These are phyloP conservation scores for Hirundo rustica DNA, from an alignment of 2,797 vertebrate genomes.

Conservation along the genomic window DNA sequence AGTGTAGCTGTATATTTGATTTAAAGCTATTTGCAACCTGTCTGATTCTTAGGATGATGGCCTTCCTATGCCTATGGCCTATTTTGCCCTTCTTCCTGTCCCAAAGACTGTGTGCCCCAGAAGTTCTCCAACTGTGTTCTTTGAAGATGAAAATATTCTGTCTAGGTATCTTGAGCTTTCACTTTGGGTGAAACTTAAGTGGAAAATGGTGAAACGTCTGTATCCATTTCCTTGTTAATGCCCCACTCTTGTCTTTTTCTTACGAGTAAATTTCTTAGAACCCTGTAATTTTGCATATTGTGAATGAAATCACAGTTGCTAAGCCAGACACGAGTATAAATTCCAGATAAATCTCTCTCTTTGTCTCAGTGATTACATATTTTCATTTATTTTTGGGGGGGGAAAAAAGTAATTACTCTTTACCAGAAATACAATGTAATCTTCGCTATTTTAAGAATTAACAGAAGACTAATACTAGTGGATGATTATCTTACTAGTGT, in stretches of 20 bases:
- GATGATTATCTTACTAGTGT: neutral
- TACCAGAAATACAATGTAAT: neutral
- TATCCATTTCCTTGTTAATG: neutral
- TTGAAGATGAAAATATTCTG: neutral
- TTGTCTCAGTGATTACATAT: neutral
- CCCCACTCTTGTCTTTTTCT: neutral
- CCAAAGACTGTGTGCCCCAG: neutral
- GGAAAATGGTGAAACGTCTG: neutral
- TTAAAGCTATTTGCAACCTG: neutral
- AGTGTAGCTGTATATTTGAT: neutral
- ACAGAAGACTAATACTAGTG: neutral
- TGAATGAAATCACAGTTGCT: neutral
- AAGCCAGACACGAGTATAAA: neutral
- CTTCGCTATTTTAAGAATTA: neutral
- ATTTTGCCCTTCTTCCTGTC: neutral
- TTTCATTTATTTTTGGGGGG: neutral
- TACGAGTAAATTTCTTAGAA: neutral
- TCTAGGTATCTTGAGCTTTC: neutral
- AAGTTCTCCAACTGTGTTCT: neutral
- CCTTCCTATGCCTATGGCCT: neutral
- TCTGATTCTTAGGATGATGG: neutral
- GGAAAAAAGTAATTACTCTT: neutral
- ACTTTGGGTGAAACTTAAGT: neutral
- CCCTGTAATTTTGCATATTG: neutral
- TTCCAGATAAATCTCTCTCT: neutral